phyloP scores from a whole-genome alignment of 1,140 invertebrate species.

The Tribolium madens region DNA sequence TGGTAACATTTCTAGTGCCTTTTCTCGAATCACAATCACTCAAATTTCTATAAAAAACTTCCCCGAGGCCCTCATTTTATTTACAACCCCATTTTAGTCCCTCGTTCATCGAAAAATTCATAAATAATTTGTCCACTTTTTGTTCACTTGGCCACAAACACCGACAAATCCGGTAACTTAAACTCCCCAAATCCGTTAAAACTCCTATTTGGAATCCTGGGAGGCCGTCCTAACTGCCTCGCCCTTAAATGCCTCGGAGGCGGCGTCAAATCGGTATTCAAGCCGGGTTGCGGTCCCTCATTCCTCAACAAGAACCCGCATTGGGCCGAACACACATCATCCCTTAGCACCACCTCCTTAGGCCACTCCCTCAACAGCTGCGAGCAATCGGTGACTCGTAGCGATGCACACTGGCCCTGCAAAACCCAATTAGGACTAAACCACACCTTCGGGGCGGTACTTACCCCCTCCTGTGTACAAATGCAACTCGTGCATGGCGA shows the following conservation, averaged over 20 bases:
- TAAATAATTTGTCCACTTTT: background rate
- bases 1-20: background rate
- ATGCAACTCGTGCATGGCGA: conserved; percentile 90
- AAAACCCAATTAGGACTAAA: conserved; percentile 55
- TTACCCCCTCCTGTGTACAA: conserved; percentile 86
- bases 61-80: background rate
- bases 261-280: conserved; percentile 62
- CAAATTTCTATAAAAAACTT: conserved; percentile 3
- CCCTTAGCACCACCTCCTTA: conserved; percentile 82
- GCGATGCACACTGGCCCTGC: conserved; percentile 90
- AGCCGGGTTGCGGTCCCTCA: conserved; percentile 59
- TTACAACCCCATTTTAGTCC: background rate
- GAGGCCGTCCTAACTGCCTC: conserved; percentile 63
- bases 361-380: conserved; percentile 85
- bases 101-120: background rate
- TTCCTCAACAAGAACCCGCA: conserved; percentile 76
- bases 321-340: conserved; percentile 91
- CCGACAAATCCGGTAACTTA: conserved; percentile 74
- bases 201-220: conserved; percentile 52
- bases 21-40: background rate
- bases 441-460: conserved; percentile 64
- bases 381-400: conserved; percentile 89
- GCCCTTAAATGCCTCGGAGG: conserved; percentile 64
- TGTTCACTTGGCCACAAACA: conserved; percentile 68
- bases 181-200: conserved; percentile 69